These are phyloP conservation scores for Nannoperca australis DNA, from an alignment of 2,797 vertebrate genomes.

Conservation along the genomic window DNA sequence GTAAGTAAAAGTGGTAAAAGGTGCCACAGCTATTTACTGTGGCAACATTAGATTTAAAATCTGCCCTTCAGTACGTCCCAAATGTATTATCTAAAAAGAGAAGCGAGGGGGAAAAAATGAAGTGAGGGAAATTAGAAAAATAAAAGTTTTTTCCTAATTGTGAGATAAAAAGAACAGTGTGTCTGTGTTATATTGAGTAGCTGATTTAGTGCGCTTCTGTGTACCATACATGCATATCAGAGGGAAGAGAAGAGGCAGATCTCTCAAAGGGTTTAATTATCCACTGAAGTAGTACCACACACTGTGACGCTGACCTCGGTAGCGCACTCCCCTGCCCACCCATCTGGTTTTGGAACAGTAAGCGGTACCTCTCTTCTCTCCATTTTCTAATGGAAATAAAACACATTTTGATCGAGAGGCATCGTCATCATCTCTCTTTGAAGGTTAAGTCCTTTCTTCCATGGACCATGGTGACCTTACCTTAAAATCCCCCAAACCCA, in stretches of 20 bases:
- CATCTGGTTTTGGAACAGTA: constrained; percentile 43
- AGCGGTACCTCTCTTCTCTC: constrained; percentile 34
- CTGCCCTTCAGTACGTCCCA: constrained; percentile 12
- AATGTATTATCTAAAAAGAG: not conserved
- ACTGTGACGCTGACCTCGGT: constrained; percentile 73
- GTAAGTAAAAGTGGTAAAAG: not conserved
- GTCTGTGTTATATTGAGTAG: constrained; percentile 39
- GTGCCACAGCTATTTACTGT: not conserved
- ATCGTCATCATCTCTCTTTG: not conserved
- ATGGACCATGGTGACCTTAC: not conserved
- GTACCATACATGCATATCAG: constrained; percentile 53
- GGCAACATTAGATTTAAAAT: constrained; percentile 4
- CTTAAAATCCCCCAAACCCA: not conserved
- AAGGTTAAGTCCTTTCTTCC: not conserved
- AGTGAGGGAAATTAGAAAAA: constrained; percentile 15
- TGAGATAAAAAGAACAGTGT: constrained; percentile 9
- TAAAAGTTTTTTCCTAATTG: constrained; percentile 47
- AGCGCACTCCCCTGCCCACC: constrained; percentile 54
- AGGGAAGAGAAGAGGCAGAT: constrained; percentile 52
- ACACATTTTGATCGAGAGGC: constrained; percentile 10
- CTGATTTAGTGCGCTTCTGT: constrained; percentile 44
- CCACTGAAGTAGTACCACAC: constrained; percentile 69
- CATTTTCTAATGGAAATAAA: constrained; percentile 59
- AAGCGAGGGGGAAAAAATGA: not conserved
- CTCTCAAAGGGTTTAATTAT: constrained; percentile 84